Evolutionary conservation across 2,888 invertebrate genomes (phyloP).

Genomic region (Iphiclides podalirius): DNA sequence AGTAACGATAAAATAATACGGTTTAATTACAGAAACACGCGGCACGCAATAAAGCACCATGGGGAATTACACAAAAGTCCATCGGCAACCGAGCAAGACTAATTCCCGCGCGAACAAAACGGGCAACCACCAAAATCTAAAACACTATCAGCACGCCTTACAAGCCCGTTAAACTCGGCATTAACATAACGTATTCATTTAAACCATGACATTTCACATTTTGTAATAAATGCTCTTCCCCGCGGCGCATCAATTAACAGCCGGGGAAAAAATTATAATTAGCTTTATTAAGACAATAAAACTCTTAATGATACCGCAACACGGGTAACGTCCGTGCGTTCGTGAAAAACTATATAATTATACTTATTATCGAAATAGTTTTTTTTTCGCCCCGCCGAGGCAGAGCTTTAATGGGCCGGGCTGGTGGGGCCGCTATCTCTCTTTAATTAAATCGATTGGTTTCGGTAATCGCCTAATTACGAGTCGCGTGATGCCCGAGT

Average conservation of each 20-base stretch:
- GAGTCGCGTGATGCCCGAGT: constrained; percentile 66
- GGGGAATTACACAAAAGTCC: constrained; percentile 58
- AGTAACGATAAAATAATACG: constrained; percentile 43
- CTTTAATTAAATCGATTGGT: constrained; percentile 78
- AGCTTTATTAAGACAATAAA: constrained; percentile 80
- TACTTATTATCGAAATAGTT: constrained; percentile 79
- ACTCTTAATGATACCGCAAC: constrained; percentile 79
- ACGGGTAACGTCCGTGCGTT: constrained; percentile 74
- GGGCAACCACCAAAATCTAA: constrained; percentile 55
- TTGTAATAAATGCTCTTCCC: constrained; percentile 76
- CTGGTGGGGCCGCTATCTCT: constrained; percentile 69
- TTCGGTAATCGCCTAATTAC: constrained; percentile 80
- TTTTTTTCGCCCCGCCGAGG: constrained; percentile 70
- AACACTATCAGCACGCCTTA: constrained; percentile 63
- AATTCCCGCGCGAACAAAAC: constrained; percentile 75
- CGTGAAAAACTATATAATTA: constrained; percentile 78
- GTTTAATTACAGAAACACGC: constrained; percentile 32
- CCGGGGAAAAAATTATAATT: constrained; percentile 80
- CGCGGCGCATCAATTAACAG: constrained; percentile 75
- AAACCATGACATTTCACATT: constrained; percentile 79
- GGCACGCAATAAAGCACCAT: constrained; percentile 42
- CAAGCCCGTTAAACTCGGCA: constrained; percentile 68
- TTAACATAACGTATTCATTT: constrained; percentile 78
- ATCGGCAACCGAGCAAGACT: constrained; percentile 67
- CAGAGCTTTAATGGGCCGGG: constrained; percentile 68